These are phyloP conservation scores for Ptiloglossa arizonensis DNA, from an alignment of 1,140 invertebrate species.

Conservation along the genomic window DNA sequence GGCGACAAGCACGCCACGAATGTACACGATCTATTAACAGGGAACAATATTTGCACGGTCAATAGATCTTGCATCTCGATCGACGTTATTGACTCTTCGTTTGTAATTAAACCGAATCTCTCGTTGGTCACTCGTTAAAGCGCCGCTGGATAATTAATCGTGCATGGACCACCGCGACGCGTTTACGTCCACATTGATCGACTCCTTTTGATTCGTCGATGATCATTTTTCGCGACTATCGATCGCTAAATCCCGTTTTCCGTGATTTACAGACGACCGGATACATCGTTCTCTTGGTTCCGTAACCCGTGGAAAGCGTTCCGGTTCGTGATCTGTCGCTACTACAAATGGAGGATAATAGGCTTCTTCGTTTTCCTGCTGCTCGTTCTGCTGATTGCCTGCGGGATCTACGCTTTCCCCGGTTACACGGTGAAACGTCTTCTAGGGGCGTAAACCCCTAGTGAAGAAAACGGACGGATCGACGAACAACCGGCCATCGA, in stretches of 20 bases:
- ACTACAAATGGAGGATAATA: constrained; percentile 81
- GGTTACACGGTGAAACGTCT: constrained; percentile 82
- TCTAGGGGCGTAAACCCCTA: constrained; percentile 72
- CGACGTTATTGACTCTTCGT: background rate
- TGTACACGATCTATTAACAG: background rate
- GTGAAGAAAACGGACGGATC: background rate
- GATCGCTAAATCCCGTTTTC: background rate
- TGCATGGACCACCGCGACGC: background rate
- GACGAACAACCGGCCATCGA: background rate
- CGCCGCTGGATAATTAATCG: constrained; percentile 7
- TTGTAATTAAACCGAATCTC: constrained; percentile 19
- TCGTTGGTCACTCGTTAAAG: background rate
- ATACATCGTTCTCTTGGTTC: constrained; percentile 85
- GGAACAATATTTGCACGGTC: background rate
- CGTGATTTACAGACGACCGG: constrained; percentile 82
- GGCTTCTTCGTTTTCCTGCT: constrained; percentile 74
- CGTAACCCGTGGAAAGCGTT: constrained; percentile 84
- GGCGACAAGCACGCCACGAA: background rate
- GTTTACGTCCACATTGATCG: background rate
- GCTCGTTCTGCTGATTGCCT: constrained; percentile 72
- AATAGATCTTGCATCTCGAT: background rate
- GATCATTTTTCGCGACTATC: background rate
- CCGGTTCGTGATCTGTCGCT: constrained; percentile 82
- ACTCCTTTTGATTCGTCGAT: background rate
- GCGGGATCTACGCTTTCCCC: constrained; percentile 82